Evolutionary conservation across 2,797 vertebrate genomes (phyloP), one percentile per base, ranked within the genome.

Genomic region (Poecilia velifera): DNA sequence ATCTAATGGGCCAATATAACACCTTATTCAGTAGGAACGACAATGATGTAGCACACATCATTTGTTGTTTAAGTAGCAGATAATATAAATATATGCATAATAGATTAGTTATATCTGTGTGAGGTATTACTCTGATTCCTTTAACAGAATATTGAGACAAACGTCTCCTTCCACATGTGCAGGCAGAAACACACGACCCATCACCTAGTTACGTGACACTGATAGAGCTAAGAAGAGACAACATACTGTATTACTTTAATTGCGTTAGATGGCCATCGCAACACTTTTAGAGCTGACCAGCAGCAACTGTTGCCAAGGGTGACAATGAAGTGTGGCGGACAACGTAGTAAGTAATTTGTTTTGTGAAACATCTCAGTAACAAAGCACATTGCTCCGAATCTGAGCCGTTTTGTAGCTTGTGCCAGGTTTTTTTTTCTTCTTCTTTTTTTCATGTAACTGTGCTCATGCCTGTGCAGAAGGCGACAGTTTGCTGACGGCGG

Each of bases 401-500:
- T 51, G n/a, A 66, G 7, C 46, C 12, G 12, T 43, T 73, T n/a
- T 25, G 34, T 18, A 18, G 6, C 72, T 39, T 41, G 12, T 41
- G 2, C 36, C 39, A 7, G 14, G 1, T n/a, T 12, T 25, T 1
- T 57, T n/a, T 79, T 22, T 45, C 39, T 41, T 41, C 46, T n/a
- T 7, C 6, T 22, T 31, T 2, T 71, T 62, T 18, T 73, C 16
- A 20, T 75, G n/a, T 39, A 34, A 5, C 34, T 68, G 45, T 34
- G 16, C 28, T 72, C 18, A 1, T 14, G 14, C 66, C 20, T 22
- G 28, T 0, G 3, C 34, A 72, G 39, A 46, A 80, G 46, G 82
- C 49, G 76, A 53, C 68, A 82, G 77, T 81, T 72, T 74, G 45
- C 28, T 80, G 43, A 79, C 82, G 71, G 72, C 47, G 57, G 80